Conservation (phyloP, 2,797 vertebrate genomes). For the Hemitrygon akajei region DNA sequence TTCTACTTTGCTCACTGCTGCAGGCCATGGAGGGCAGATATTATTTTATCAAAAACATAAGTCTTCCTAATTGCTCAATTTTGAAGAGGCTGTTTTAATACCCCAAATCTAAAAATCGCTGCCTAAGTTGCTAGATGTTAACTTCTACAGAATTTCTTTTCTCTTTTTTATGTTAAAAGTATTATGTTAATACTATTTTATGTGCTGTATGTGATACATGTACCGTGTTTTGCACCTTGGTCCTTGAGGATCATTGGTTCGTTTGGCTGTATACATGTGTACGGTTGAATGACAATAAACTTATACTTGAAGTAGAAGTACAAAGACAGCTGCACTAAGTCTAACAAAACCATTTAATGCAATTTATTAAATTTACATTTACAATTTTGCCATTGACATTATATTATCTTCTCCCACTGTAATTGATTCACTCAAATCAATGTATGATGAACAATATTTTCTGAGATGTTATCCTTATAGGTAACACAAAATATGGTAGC, state of each 20-base stretch:
- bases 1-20: background rate
- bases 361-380: background rate
- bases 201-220: too few relatives aligned
- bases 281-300: too few relatives aligned
- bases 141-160: too few relatives aligned
- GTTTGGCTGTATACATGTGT: too few relatives aligned
- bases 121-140: background rate
- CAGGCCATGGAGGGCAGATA: background rate
- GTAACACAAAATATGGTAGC: background rate
- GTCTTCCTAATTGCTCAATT: background rate
- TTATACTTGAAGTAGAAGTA: too few relatives aligned
- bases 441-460: background rate
- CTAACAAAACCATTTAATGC: background rate
- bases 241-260: too few relatives aligned
- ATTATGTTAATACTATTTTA: too few relatives aligned
- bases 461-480: background rate
- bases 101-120: background rate
- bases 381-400: background rate
- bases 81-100: background rate
- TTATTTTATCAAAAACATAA: conserved; percentile 7
- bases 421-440: background rate
- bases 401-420: background rate
- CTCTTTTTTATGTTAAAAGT: too few relatives aligned
- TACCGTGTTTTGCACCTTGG: too few relatives aligned
- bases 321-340: background rate